Percentiles rank a stretch among this genome's conserved stretches.
These are phyloP conservation scores for Arenaria interpres DNA, from an alignment of 2,113 vertebrate species.

Conservation along the genomic window DNA sequence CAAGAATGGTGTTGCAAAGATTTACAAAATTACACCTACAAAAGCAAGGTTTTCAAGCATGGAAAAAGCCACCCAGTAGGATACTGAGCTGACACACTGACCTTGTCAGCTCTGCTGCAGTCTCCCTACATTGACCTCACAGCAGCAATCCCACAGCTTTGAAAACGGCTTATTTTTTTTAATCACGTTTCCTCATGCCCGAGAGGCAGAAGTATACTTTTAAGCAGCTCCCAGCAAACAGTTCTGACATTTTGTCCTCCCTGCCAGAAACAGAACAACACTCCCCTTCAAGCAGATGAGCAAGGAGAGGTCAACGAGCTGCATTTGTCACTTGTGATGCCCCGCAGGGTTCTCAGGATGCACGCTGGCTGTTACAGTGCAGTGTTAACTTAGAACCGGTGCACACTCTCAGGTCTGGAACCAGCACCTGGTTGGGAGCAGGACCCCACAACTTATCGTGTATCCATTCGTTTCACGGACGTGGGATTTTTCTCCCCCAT, in stretches of 20 bases:
- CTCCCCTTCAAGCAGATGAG: background rate
- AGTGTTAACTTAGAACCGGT: no score
- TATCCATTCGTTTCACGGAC: background rate
- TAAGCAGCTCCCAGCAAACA: background rate
- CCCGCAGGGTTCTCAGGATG: background rate
- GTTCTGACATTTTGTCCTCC: background rate
- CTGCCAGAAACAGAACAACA: background rate
- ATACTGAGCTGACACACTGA: background rate
- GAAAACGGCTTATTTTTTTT: background rate
- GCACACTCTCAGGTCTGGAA: background rate
- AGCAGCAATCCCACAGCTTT: background rate
- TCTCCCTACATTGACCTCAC: background rate
- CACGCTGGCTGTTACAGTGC: background rate
- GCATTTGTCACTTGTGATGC: accelerated
- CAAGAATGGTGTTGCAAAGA: background rate
- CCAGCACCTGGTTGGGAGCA: background rate
- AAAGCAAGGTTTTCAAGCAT: background rate
- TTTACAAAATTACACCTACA: background rate
- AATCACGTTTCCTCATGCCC: background rate
- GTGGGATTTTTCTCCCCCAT: background rate
- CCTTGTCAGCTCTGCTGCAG: background rate
- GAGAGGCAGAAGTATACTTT: background rate
- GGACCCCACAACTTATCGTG: accelerated
- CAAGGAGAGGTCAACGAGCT: background rate
- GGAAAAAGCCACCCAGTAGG: background rate